Conservation (phyloP, 2,888 invertebrate species). For the Pogonocherus hispidulus region DNA sequence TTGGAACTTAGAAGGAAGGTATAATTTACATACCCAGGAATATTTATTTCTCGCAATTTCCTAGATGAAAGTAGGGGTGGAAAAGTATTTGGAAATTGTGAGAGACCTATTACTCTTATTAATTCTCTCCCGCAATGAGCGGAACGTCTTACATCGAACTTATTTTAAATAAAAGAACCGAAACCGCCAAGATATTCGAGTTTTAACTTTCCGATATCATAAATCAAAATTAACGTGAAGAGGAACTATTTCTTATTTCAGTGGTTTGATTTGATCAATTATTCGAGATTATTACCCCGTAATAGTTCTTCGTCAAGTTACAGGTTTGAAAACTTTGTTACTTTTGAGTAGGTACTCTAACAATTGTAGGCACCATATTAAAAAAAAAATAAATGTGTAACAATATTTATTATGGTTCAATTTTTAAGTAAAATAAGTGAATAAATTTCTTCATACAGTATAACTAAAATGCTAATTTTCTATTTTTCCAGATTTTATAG, state of each 20-base stretch:
- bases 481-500: too few relatives aligned
- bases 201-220: conserved; percentile 19
- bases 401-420: too few relatives aligned
- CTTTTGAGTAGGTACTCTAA: too few relatives aligned
- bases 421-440: too few relatives aligned
- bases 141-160: conserved; percentile 1
- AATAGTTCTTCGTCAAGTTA: too few relatives aligned
- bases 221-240: conserved; percentile 19
- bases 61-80: not conserved
- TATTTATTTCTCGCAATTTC: not conserved
- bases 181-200: conserved; percentile 9
- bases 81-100: conserved; percentile 5
- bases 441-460: too few relatives aligned
- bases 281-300: conserved; percentile 6
- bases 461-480: too few relatives aligned
- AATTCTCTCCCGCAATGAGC: conserved; percentile 6
- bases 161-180: conserved; percentile 5
- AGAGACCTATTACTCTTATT: conserved; percentile 21
- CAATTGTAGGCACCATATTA: too few relatives aligned
- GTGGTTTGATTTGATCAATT: not conserved
- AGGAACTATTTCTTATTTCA: conserved; percentile 7
- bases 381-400: too few relatives aligned
- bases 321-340: not conserved
- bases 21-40: conserved; percentile 1
- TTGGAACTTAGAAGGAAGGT: not conserved